Evolutionary conservation across 2,113 vertebrate genomes (phyloP).

Genomic region (Pterocles burchelli): DNA sequence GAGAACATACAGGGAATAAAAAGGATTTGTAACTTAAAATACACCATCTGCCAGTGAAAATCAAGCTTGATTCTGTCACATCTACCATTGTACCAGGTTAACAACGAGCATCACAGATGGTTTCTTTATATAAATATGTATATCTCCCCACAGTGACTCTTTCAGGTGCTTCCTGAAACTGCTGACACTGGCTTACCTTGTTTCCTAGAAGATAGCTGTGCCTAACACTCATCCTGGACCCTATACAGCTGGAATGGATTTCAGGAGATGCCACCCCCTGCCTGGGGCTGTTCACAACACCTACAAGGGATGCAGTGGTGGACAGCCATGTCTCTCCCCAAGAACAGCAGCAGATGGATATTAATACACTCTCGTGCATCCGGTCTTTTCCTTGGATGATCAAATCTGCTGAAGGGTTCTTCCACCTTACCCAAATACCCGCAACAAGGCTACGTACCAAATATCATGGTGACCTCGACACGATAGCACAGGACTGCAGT

Average conservation of each 20-base stretch:
- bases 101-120: slow-evolving; percentile 49
- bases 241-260: not conserved
- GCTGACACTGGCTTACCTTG: not conserved
- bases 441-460: not conserved
- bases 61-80: slow-evolving; percentile 1
- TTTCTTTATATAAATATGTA: slow-evolving; percentile 37
- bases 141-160: not conserved
- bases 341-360: not conserved
- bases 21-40: not conserved
- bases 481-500: rapidly evolving
- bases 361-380: not conserved
- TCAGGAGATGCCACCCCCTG: not conserved
- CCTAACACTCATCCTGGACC: not conserved
- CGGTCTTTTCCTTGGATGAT: not conserved
- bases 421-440: not conserved
- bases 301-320: not conserved
- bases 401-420: not conserved
- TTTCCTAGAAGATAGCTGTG: not conserved
- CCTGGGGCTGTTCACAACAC: not conserved
- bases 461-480: rapidly evolving
- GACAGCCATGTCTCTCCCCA: not conserved
- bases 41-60: slow-evolving; percentile 41
- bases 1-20: not conserved
- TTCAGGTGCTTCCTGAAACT: slow-evolving; percentile 4
- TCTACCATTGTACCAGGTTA: slow-evolving; percentile 26